phyloP scores from a whole-genome alignment of 2,888 invertebrate species.

The Microchrysa polita region DNA sequence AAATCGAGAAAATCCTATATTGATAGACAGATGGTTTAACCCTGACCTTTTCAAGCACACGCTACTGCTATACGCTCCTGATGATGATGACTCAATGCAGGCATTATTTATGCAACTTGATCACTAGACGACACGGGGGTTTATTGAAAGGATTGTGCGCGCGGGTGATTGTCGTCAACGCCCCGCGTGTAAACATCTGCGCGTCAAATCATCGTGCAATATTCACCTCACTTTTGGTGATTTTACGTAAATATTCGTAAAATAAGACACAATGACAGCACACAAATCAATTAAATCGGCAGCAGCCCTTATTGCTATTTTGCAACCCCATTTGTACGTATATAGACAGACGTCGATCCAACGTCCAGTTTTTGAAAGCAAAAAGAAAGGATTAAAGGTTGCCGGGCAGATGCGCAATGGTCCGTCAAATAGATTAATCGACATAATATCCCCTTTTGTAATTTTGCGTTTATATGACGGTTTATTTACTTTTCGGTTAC shows the following conservation, averaged over 20 bases:
- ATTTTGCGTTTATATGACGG: constrained; percentile 1
- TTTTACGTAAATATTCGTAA: background rate
- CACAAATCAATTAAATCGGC: constrained; percentile 6
- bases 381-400: constrained; percentile 35
- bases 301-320: background rate
- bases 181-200: constrained; percentile 31
- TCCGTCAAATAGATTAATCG: constrained; percentile 26
- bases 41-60: constrained; percentile 1
- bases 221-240: background rate
- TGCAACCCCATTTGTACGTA: too few species aligned
- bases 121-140: background rate
- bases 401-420: constrained; percentile 19
- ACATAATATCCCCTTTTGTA: constrained; percentile 25
- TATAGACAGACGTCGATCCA: too few species aligned
- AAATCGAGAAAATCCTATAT: background rate
- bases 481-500: constrained; percentile 49
- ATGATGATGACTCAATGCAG: constrained; percentile 41
- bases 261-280: background rate
- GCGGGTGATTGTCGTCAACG: background rate
- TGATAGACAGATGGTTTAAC: constrained; percentile 21
- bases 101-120: constrained; percentile 37
- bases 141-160: constrained; percentile 35
- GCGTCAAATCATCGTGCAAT: background rate
- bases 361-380: too few species aligned
- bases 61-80: background rate